Conservation (phyloP, 2,113 vertebrate genomes). For the Leptocoma aspasia region DNA sequence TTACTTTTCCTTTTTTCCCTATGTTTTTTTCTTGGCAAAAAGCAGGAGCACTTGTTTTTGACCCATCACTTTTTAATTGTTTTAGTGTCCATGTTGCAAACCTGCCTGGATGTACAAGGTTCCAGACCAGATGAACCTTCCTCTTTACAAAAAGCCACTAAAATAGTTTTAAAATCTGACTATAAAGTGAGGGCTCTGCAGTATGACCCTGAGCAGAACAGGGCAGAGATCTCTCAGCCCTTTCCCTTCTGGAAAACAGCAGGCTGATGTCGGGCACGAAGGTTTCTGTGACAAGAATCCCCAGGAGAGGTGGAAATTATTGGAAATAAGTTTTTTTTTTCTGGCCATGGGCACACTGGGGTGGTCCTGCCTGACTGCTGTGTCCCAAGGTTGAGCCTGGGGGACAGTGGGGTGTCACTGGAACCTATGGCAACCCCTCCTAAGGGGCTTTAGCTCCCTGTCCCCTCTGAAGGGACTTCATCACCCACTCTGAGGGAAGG, state of each 20-base stretch:
- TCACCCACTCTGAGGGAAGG: background rate
- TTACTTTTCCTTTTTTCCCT: background rate
- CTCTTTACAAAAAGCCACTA: background rate
- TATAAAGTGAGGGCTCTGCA: background rate
- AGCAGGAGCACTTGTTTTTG: background rate
- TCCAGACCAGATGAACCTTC: background rate
- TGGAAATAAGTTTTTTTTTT: accelerated
- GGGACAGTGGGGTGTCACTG: too few relatives aligned
- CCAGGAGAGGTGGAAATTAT: background rate
- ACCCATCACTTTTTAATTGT: background rate
- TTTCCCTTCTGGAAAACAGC: background rate
- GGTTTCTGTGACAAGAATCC: background rate
- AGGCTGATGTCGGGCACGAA: accelerated
- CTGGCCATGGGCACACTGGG: accelerated
- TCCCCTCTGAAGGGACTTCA: too few relatives aligned
- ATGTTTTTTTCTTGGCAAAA: background rate
- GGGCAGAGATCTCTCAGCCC: too few relatives aligned
- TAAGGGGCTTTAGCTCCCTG: background rate
- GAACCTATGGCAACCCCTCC: background rate
- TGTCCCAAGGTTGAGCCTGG: background rate
- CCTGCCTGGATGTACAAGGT: accelerated
- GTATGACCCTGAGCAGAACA: accelerated
- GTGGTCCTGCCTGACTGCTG: background rate
- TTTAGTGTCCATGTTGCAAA: background rate
- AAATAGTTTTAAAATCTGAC: background rate